A percentile compares a stretch with the other conserved stretches of the same genome.
These are phyloP conservation scores for Eremobia ochroleuca DNA, from an alignment of 2,888 invertebrate genomes.

Conservation along the genomic window DNA sequence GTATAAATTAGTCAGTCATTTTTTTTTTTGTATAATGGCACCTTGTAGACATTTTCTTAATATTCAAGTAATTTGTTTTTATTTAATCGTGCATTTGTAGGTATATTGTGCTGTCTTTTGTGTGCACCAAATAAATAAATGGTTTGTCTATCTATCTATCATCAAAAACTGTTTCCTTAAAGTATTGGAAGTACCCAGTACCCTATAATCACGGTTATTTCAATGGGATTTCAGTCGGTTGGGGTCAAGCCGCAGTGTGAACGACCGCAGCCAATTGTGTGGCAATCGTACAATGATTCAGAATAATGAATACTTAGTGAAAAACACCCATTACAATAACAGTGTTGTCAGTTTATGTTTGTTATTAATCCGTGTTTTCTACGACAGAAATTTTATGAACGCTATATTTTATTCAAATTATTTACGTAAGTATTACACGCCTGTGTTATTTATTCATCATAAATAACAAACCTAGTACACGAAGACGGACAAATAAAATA, in stretches of 20 bases:
- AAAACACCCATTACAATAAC: slow-evolving; percentile 55
- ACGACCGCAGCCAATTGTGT: slow-evolving; percentile 76
- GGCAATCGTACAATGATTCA: slow-evolving; percentile 74
- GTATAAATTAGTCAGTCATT: background rate
- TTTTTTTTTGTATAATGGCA: background rate
- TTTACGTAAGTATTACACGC: slow-evolving; percentile 41
- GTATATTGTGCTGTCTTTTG: background rate
- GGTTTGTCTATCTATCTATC: background rate
- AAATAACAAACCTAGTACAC: slow-evolving; percentile 47
- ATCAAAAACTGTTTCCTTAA: slow-evolving; percentile 35
- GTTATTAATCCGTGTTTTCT: slow-evolving; percentile 44
- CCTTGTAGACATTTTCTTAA: background rate
- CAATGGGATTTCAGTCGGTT: slow-evolving; percentile 72
- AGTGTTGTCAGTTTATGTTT: slow-evolving; percentile 39
- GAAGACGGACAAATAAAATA: slow-evolving; percentile 38
- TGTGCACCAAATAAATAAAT: background rate
- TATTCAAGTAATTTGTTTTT: background rate
- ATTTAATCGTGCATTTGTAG: background rate
- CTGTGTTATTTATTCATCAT: slow-evolving; percentile 48
- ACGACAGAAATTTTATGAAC: slow-evolving; percentile 39
- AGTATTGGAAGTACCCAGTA: slow-evolving; percentile 38
- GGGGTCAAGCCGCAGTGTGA: slow-evolving; percentile 75
- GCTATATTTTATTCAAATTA: slow-evolving; percentile 51
- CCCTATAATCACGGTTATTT: slow-evolving; percentile 65
- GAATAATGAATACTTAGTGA: slow-evolving; percentile 72